phyloP scores from a whole-genome alignment of 1,140 invertebrate species.

The Musca vetustissima region DNA sequence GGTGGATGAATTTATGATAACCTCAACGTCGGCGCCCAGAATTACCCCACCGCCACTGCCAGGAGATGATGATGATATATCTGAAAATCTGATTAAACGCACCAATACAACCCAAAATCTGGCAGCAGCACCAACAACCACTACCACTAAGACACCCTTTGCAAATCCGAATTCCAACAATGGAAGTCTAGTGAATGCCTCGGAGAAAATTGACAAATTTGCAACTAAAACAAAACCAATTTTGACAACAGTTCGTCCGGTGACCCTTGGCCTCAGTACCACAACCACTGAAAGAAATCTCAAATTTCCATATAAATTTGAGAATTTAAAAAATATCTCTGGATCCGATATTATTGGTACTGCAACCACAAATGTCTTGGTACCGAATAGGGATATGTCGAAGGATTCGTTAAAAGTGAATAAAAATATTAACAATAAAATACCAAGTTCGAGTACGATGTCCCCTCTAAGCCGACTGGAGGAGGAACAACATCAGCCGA shows the following conservation, averaged over 20 bases:
- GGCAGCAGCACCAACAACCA: slow-evolving; percentile 19
- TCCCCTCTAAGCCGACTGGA: not conserved
- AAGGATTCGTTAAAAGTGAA: too few species aligned
- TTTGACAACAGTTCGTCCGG: too few species aligned
- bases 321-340: too few species aligned
- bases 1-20: slow-evolving; percentile 51
- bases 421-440: not conserved
- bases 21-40: slow-evolving; percentile 54
- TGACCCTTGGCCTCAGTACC: slow-evolving; percentile 6
- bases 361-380: not conserved
- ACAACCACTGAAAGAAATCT: not conserved
- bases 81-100: slow-evolving; percentile 31
- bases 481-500: not conserved
- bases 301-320: too few species aligned
- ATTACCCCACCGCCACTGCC: slow-evolving; percentile 53
- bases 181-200: not conserved
- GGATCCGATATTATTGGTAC: slow-evolving; percentile 4
- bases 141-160: not conserved
- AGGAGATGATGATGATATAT: slow-evolving; percentile 19
- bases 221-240: too few species aligned
- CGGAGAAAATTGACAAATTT: too few species aligned
- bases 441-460: not conserved
- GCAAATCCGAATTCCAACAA: too few species aligned
- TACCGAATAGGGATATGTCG: too few species aligned
- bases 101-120: slow-evolving; percentile 13